Base-by-base conservation (phyloP, 2,888 invertebrate genomes). In the Heliconius hortense region DNA sequence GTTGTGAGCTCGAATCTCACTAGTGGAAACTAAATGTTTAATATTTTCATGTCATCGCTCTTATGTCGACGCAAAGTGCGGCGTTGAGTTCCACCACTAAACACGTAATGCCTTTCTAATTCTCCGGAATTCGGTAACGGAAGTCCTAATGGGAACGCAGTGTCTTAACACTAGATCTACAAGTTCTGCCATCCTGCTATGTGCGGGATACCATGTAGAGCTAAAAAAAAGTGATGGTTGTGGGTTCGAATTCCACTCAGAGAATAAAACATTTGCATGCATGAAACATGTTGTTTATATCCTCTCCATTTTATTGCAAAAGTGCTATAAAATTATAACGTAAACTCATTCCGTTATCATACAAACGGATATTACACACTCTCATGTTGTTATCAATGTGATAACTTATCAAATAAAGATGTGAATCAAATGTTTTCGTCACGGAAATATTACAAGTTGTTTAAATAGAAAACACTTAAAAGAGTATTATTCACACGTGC, bases 371-470 rank as follows among this genome's bases (percentile, higher is more conserved):
- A 66, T 66, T 43, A 66, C 66, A 66, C 24, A 39, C 10, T 15
- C 15, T 15, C 26, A 43, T 39, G 15, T 15, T 43, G n/a, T 39
- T 66, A 66, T 66, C 66, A 66, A 8, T 66, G 24, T 43, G 66
- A 66, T 66, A 66, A 2, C 24, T 66, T 66, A 66, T 66, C 69
- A 69, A n/a, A n/a, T 53, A 53, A 18, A 64, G 64, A 64, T 69
- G 15, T 69, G 69, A 56, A 69, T 69, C 24, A 69, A 69, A 56
- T 35, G 69, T 31, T 31, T 69, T 53, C 69, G 69, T 69, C 69
- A 69, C 56, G 69, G 69, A 69, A 69, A 35, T 53, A 69, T 56
- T 69, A 15, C n/a, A n/a, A 53, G 69, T 31, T 24, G 4, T 66
- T 26, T 39, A n/a, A 53, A 53, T 69, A 53, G 67, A 68, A 68